Evolutionary conservation across 2,797 vertebrate species (phyloP), one percentile per base, ranked within the genome.

Genomic region (Platalea minor): DNA sequence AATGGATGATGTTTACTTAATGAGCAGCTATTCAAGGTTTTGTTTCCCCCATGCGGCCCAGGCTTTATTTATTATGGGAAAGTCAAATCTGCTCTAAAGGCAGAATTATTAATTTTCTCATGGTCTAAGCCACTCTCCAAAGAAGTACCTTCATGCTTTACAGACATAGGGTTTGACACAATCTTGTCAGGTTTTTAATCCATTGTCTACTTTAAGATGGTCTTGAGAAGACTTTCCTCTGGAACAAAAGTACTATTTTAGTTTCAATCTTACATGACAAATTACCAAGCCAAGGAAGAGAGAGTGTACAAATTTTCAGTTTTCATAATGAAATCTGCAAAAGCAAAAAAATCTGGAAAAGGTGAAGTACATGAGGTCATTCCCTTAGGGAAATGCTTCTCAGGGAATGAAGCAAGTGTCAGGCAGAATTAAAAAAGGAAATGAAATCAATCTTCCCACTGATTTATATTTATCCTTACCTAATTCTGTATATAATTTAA

Each of bases 401-500:
- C 18, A 24, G 23, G 9, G 35, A 84, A 51, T 20, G 37, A 86
- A 88, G 23, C 4, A 69, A 82, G 20, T 43, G 10, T 29, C n/a
- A 90, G 18, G 5, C 11, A 74, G 56, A 75, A 54, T 90, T 61
- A 1, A 63, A 65, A 82, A 67, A 41, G 37, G 41, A 91, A 94
- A 65, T 78, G 28, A 8, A 87, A 67, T 88, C 63, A 91, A 17
- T 82, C n/a, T 87, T 79, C 60, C n/a, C 26, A 82, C 59, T 83
- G 89, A 76, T 94, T 93, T 91, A 67, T 86, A 85, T 78, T 96
- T 89, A 83, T 84, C 73, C 13, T 85, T 92, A 74, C 67, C 54
- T 91, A 94, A 87, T 81, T 80, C 29, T 48, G 12, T 59, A 76
- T 39, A 59, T 73, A 69, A 90, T 88, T 80, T 81, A 70, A 67